Percentiles rank a stretch among this genome's conserved stretches.
These are phyloP conservation scores for Pyrochroa serraticornis DNA, from an alignment of 2,888 invertebrate species.

Conservation along the genomic window DNA sequence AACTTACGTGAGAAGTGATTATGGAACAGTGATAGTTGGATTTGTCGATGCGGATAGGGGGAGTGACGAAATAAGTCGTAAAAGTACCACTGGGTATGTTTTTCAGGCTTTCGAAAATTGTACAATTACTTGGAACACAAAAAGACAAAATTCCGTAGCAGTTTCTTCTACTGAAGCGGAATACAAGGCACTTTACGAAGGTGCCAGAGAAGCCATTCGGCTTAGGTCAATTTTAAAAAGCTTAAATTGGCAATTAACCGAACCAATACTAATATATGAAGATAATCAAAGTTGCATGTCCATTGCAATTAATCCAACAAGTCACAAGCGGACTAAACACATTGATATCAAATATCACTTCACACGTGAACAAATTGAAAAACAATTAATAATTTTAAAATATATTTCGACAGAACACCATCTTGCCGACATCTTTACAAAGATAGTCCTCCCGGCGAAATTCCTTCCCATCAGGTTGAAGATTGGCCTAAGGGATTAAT, in stretches of 20 bases:
- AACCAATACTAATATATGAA: conserved; percentile 2
- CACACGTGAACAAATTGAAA: background rate
- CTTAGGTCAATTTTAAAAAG: conserved; percentile 3
- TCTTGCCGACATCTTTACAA: background rate
- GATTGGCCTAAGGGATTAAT: no score
- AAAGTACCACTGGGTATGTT: conserved; percentile 23
- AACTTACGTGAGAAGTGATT: conserved; percentile 27
- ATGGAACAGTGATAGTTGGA: conserved; percentile 31
- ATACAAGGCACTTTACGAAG: conserved; percentile 14
- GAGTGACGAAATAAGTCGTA: conserved; percentile 9
- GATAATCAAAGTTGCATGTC: conserved; percentile 14
- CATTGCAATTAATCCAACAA: conserved; percentile 9
- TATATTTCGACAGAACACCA: background rate
- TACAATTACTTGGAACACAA: conserved; percentile 42
- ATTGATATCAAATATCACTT: conserved; percentile 9
- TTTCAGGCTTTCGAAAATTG: conserved; percentile 32
- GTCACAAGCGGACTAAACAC: conserved; percentile 15
- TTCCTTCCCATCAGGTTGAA: no score
- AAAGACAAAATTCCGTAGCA: conserved; percentile 40
- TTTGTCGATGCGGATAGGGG: conserved; percentile 41
- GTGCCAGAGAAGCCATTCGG: conserved; percentile 3
- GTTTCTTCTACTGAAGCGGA: conserved; percentile 34
- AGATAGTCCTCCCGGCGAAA: background rate
- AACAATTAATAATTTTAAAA: background rate
- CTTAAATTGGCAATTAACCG: conserved; percentile 4